These are phyloP conservation scores for Cybosia mesomella DNA, from an alignment of 2,888 invertebrate genomes.

Conservation along the genomic window DNA sequence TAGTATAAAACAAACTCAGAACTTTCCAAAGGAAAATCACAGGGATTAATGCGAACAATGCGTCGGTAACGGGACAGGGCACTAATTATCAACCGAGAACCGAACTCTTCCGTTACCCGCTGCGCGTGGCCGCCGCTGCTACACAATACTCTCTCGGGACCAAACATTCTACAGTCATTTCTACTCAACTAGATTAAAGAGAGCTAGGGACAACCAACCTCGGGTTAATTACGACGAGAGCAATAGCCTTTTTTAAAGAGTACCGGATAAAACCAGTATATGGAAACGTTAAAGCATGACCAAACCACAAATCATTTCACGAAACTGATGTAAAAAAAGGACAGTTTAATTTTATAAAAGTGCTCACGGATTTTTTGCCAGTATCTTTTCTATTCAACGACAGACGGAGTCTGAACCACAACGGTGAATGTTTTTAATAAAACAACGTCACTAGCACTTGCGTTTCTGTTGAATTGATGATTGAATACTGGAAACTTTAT, in stretches of 20 bases:
- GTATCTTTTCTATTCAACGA: conserved; percentile 57
- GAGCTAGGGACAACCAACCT: conserved; percentile 30
- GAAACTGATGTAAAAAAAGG: conserved; percentile 54
- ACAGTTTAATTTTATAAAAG: conserved; percentile 62
- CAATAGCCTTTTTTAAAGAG: conserved; percentile 24
- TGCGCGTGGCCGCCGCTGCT: conserved; percentile 47
- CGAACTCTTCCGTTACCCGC: conserved; percentile 74
- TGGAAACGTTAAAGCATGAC: conserved; percentile 32
- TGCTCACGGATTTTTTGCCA: conserved; percentile 52
- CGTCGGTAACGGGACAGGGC: conserved; percentile 79
- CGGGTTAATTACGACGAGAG: conserved; percentile 26
- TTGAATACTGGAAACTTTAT: conserved; percentile 1
- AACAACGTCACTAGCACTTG: conserved; percentile 57
- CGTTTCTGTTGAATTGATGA: conserved; percentile 46
- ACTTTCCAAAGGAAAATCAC: conserved; percentile 77
- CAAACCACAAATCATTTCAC: conserved; percentile 48
- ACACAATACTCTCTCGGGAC: conserved; percentile 57
- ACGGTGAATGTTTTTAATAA: conserved; percentile 66
- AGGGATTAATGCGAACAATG: conserved; percentile 80
- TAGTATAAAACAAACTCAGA: conserved; percentile 67
- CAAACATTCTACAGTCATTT: conserved; percentile 34
- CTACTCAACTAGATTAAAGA: conserved; percentile 31
- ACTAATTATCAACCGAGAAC: conserved; percentile 82
- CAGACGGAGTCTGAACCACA: conserved; percentile 56
- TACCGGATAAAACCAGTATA: conserved; percentile 30